Evolutionary conservation across 2,113 vertebrate genomes (phyloP).

Genomic region (Tyto alba): DNA sequence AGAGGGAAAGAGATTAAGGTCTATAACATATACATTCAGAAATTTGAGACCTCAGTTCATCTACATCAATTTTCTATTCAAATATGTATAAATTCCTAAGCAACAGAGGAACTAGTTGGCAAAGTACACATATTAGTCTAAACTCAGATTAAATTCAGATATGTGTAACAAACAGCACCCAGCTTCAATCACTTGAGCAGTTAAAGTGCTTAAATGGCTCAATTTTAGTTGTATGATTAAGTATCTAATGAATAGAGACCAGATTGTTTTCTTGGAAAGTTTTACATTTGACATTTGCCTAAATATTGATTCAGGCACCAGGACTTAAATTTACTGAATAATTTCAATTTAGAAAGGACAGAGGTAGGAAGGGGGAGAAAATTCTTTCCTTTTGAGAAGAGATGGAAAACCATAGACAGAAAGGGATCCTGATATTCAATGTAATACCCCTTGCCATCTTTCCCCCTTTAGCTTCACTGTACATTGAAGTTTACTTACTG

Average conservation of each 20-base stretch:
- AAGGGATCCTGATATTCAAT: not conserved
- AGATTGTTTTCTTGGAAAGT: not conserved
- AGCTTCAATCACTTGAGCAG: not conserved
- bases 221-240: not conserved
- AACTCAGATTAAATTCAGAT: not conserved
- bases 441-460: not conserved
- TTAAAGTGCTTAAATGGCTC: not conserved
- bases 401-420: not conserved
- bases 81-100: not conserved
- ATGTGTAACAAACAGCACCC: not conserved
- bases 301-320: not conserved
- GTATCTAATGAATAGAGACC: not conserved
- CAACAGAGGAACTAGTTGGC: not conserved
- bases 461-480: not conserved
- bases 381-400: not conserved
- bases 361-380: not conserved
- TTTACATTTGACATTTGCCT: not conserved
- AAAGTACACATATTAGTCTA: not conserved
- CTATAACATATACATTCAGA: accelerated
- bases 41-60: not conserved
- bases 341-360: not conserved
- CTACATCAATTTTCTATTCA: not conserved
- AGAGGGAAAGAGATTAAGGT: not conserved
- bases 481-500: not conserved
- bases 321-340: not conserved